Base-by-base conservation (phyloP, 2,797 vertebrate genomes). In the Coreius guichenoti region DNA sequence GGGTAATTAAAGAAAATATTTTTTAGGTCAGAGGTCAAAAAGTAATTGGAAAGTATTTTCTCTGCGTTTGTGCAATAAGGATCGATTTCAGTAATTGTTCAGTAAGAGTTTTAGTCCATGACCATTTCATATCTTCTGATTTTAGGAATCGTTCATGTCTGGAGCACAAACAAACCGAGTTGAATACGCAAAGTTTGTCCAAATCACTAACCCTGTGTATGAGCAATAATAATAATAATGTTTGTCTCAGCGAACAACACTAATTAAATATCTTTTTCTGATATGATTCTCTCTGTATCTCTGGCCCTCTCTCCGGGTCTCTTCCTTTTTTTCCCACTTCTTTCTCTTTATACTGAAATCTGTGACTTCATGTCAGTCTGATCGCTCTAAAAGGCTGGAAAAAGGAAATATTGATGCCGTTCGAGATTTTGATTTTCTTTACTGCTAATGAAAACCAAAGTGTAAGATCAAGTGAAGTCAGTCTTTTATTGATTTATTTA, bases 401-500 rank as follows among this genome's bases (percentile, higher is more conserved):
- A 61, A 58, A 12, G 23, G 4, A 77, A 43, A 19, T 3, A 29
- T 26, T 29, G n/a, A 63, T 29, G 23, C 1, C 5, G n/a, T 61
- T 16, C 5, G 23, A 61, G 56, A 78, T n/a, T 61, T 26, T 43
- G 54, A 19, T 77, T 77, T 78, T 77, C 75, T 39, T 36, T 56
- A 56, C 19, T 1, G 1, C 33, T 43, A 78, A 43, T n/a, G 14
- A 61, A 78, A 78, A 26, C 39, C 54, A 43, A 5, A 78, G 31
- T 5, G 33, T 43, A 26, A 39, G 51, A 58, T 58, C 31, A 39
- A 77, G 21, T 58, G 33, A 77, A 77, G 33, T 39, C 75, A 26
- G 74, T 56, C 49, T 56, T 58, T 78, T 17, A 39, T 39, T 26
- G 54, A 61, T 77, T 61, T 39, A 58, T 61, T 39, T 16, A 54